Percentiles rank a stretch among this genome's conserved stretches.
Conservation (phyloP, 2,797 vertebrate species). For the Cryptoblepharus egeriae region DNA sequence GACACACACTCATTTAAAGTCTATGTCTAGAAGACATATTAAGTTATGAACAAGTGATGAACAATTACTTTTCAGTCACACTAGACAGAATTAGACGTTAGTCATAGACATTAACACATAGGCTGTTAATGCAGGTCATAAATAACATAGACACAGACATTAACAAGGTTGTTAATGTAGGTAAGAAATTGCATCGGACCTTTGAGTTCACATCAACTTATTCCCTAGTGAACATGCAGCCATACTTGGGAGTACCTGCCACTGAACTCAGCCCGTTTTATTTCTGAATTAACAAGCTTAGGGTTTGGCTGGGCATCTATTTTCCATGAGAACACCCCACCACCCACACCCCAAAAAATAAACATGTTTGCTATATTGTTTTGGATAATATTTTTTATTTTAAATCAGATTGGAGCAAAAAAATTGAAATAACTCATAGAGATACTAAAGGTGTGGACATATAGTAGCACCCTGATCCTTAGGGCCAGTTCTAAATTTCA, state of each 20-base stretch:
- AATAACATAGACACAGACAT: no score
- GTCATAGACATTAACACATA: no score
- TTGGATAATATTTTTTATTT: background rate
- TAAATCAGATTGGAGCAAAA: background rate
- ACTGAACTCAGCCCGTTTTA: background rate
- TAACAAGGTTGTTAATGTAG: background rate
- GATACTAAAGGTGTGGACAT: no score
- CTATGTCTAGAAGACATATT: no score
- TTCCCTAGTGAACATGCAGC: background rate
- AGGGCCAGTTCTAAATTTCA: no score
- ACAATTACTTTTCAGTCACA: no score
- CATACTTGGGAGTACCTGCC: background rate
- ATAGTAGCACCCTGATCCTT: no score
- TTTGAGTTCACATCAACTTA: background rate
- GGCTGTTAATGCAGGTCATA: no score
- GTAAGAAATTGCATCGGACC: background rate
- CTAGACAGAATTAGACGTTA: no score
- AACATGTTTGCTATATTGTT: rapidly evolving
- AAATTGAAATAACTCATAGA: background rate
- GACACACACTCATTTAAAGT: no score
- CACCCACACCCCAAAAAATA: background rate
- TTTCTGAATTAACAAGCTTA: background rate
- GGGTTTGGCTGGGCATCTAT: background rate
- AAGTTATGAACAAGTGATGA: no score
- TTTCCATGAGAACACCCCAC: background rate